A percentile compares a stretch with the other conserved stretches of the same genome.
These are phyloP conservation scores for Astyanax mexicanus DNA, from an alignment of 2,797 vertebrate genomes.

Conservation along the genomic window DNA sequence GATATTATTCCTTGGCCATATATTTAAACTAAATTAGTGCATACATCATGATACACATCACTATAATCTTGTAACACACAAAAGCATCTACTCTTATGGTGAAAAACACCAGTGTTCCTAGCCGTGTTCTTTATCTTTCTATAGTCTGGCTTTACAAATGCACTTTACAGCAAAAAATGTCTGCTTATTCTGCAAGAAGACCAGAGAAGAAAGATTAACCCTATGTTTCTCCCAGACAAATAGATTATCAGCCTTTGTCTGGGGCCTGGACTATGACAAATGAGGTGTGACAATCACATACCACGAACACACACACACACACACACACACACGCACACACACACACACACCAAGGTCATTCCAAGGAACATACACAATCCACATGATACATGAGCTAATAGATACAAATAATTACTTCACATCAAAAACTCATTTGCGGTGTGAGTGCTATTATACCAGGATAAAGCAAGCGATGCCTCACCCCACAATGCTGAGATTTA, in stretches of 20 bases:
- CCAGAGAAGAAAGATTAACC: slow-evolving; percentile 67
- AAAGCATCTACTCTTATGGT: neutral
- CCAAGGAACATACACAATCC: slow-evolving; percentile 46
- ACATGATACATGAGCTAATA: slow-evolving; percentile 52
- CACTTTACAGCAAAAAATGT: slow-evolving; percentile 49
- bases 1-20: too few relatives aligned
- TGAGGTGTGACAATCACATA: slow-evolving; percentile 67
- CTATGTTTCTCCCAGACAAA: slow-evolving; percentile 72
- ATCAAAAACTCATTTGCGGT: slow-evolving; percentile 21
- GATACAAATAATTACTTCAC: slow-evolving; percentile 40
- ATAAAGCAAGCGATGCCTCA: neutral
- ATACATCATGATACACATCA: neutral
- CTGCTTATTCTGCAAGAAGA: slow-evolving; percentile 69
- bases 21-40: too few relatives aligned
- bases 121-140: neutral
- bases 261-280: slow-evolving; percentile 77
- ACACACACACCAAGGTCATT: slow-evolving; percentile 70
- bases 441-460: neutral
- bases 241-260: slow-evolving; percentile 75
- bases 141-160: neutral
- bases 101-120: neutral
- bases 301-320: slow-evolving; percentile 41
- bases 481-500: slow-evolving; percentile 5
- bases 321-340: slow-evolving; percentile 35
- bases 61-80: neutral